Conservation (phyloP, 2,113 vertebrate species). For the Catharus bicknelli region DNA sequence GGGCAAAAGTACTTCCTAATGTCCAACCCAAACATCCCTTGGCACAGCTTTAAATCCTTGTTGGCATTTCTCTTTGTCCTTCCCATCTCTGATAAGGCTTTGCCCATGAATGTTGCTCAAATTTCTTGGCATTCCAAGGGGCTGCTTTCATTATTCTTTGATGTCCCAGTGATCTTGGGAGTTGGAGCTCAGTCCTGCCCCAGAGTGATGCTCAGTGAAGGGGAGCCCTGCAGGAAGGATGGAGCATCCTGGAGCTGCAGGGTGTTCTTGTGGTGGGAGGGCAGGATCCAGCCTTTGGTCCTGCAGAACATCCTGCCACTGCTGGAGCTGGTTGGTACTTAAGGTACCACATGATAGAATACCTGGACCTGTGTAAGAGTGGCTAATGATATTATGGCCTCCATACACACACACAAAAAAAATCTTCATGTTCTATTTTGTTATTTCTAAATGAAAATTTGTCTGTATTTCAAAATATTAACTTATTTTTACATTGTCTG, state of each 20-base stretch:
- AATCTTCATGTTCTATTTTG: background rate
- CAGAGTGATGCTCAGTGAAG: no score
- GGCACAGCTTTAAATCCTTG: background rate
- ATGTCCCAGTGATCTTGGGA: background rate
- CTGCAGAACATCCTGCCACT: background rate
- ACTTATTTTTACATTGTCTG: background rate
- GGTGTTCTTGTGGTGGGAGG: fast-evolving
- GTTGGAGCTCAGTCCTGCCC: background rate
- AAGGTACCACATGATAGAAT: background rate
- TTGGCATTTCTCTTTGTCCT: background rate
- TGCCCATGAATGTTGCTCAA: background rate
- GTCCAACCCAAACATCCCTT: fast-evolving
- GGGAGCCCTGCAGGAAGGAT: background rate
- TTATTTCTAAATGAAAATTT: background rate
- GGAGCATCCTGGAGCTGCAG: background rate
- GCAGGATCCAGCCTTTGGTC: background rate
- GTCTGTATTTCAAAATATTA: background rate
- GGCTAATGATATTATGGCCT: background rate
- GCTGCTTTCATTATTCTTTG: background rate
- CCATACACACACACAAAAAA: fast-evolving
- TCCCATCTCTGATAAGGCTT: background rate
- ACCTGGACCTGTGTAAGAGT: fast-evolving
- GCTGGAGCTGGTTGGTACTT: background rate
- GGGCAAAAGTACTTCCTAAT: background rate
- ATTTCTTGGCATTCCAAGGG: background rate